A percentile compares a stretch with the other conserved stretches of the same genome.
Conservation (phyloP, 2,888 invertebrate species). For the Drosophila monieri region DNA sequence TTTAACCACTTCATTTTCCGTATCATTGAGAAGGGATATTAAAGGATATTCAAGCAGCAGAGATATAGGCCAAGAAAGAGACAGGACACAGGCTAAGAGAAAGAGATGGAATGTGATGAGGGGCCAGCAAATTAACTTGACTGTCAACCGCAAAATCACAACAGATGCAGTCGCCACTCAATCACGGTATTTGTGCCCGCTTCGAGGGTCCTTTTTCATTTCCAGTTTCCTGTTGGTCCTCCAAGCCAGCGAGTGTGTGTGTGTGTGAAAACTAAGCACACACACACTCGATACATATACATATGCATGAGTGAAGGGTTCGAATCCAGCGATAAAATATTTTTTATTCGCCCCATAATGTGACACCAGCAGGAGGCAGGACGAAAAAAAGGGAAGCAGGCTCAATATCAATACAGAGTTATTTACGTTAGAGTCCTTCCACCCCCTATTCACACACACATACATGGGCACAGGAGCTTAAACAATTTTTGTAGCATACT, state of each 20-base stretch:
- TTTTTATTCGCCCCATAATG: slow-evolving; percentile 57
- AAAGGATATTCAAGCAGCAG: slow-evolving; percentile 55
- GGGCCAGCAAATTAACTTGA: slow-evolving; percentile 67
- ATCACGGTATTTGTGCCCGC: slow-evolving; percentile 60
- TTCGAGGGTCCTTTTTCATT: slow-evolving; percentile 47
- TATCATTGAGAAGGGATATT: slow-evolving; percentile 68
- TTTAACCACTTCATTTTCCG: slow-evolving; percentile 74
- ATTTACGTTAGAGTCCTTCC: slow-evolving; percentile 57
- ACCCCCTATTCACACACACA: slow-evolving; percentile 6
- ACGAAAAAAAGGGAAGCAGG: slow-evolving; percentile 3
- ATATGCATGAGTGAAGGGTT: slow-evolving; percentile 49
- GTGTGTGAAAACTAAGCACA: slow-evolving; percentile 7
- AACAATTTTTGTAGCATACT: slow-evolving; percentile 68
- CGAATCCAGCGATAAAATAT: slow-evolving; percentile 56
- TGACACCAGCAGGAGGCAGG: slow-evolving; percentile 49
- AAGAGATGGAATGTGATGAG: slow-evolving; percentile 24
- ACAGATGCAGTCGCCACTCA: slow-evolving; percentile 74
- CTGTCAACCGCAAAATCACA: slow-evolving; percentile 76
- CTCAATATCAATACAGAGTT: slow-evolving; percentile 70
- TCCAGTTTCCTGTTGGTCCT: not conserved
- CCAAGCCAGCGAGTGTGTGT: too few species aligned
- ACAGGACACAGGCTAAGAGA: too few species aligned
- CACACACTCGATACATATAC: slow-evolving; percentile 13
- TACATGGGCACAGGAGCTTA: slow-evolving; percentile 32
- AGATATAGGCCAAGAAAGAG: slow-evolving; percentile 23